Evolutionary conservation across 2,888 invertebrate species (phyloP), one percentile per base, ranked within the genome.

Genomic region (Cinara cedri): DNA sequence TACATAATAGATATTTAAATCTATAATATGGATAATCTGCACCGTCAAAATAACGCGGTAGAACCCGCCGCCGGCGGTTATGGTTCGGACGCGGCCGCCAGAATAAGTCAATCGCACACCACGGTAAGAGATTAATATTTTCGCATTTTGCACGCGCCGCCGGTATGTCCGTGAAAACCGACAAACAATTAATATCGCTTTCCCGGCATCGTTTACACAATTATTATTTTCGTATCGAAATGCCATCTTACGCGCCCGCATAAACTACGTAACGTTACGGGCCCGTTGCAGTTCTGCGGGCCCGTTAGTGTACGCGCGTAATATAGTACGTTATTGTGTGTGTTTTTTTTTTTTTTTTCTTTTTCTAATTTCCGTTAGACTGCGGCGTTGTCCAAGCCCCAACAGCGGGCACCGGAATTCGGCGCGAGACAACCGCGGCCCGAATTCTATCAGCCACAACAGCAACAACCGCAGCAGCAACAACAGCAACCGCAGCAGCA

Each of bases 81-180:
- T 16, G 74, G 42, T 19, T 42, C 74, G 51, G 74, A 74, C 9
- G 49, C 74, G 63, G 74, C 63, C 9, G 49, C 76, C 16, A 78
- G 76, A 78, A n/a, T n/a, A n/a, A 78, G 16, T 66, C 76, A 68
- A 34, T 49, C 68, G 34, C 68, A 78, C 21, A 78, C 66, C 21
- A 78, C 66, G 76, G 76, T 78, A 78, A 78, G 76, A 78, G 34
- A 68, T 72, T 11, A 62, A 63, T 54, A 75, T 44, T 55, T 65
- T 55, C 42, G 14, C 19, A 26, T 46, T 57, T n/a, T 49, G 26
- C 60, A 60, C 24, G 26, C 26, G 26, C 60, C n/a, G n/a, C n/a
- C n/a, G n/a, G n/a, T n/a, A 26, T 24, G 14, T 26, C 6, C 34
- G 34, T 34, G 6, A 34, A 34, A 34, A 34, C 51, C 51, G 6